Evolutionary conservation across 2,888 invertebrate species (phyloP), one percentile per base, ranked within the genome.

Genomic region (Agrilus cyanescens): DNA sequence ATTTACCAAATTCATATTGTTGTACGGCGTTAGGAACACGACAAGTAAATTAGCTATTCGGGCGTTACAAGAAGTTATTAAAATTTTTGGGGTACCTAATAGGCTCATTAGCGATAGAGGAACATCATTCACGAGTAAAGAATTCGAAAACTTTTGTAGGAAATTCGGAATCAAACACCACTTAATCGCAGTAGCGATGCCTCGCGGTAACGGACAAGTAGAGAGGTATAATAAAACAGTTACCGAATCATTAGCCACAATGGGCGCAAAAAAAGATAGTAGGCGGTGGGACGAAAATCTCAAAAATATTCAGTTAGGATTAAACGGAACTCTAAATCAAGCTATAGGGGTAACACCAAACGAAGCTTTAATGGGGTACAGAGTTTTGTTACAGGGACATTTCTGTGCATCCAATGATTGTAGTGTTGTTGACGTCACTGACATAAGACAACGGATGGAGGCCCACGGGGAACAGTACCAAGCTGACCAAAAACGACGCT

Each of bases 301-400:
- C 7, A 13, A 6, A 6, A 39, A 39, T 12, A 32, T 39, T 15
- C 39, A 39, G 14, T 4, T 39, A 4, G 39, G 39, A 2, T n/a
- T 39, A 5, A 39, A 39, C 15, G 15, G 32, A 2, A 39, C 39
- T 13, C 6, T 38, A 29, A 16, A 12, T 5, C 29, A 38, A 3
- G 15, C 25, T 4, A 38, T 47, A 13, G 45, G 45, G 6, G 40
- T 38, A 6, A 35, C 45, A 1, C 47, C 47, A 4, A 40, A 44
- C 29, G 48, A 48, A 31, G 48, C 40, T 10, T 41, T 48, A 16
- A 12, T 47, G 42, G 45, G 47, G n/a, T 37, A 31, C 25, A 12
- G 43, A 14, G n/a, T n/a, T 42, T 39, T 30, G 30, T 16, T 13
- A 4, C 41, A 45, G 14, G 42, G 34, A 4, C 15, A 10, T 10